These are phyloP conservation scores for Uria aalge DNA, from an alignment of 2,113 vertebrate genomes.

Conservation along the genomic window DNA sequence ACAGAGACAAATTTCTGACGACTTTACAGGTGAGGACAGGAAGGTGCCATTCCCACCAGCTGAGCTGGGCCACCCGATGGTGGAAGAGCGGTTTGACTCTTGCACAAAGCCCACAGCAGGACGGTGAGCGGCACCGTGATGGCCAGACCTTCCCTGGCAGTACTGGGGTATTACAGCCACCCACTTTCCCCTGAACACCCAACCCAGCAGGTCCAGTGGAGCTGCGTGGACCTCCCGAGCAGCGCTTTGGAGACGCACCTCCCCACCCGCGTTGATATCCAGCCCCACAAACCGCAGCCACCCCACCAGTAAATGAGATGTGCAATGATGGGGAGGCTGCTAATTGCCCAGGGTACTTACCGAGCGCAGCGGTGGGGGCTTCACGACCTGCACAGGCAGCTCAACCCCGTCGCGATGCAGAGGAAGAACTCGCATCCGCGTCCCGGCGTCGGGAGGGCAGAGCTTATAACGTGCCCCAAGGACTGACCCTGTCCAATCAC, in stretches of 20 bases:
- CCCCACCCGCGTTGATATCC: not conserved
- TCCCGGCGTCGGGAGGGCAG: not conserved
- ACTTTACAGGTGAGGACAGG: not conserved
- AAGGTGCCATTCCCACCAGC: not conserved
- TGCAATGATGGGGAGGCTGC: not conserved
- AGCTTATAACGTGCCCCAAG: not conserved
- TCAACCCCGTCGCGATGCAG: not conserved
- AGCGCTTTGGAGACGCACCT: fast-evolving
- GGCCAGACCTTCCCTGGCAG: not conserved
- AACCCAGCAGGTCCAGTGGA: not conserved
- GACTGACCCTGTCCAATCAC: not conserved
- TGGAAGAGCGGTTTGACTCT: not conserved
- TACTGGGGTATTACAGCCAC: fast-evolving
- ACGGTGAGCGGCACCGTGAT: fast-evolving
- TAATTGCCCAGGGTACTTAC: not conserved
- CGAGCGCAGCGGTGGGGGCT: fast-evolving
- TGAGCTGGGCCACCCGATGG: fast-evolving
- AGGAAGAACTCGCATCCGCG: not conserved
- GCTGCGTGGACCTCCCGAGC: fast-evolving
- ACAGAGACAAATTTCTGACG: not conserved
- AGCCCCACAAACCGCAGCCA: not conserved
- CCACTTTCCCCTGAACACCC: fast-evolving
- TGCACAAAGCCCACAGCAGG: not conserved
- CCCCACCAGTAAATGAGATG: fast-evolving
- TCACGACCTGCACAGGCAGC: not conserved